phyloP scores from a whole-genome alignment of 2,888 invertebrate genomes.

The Pecten maximus region DNA sequence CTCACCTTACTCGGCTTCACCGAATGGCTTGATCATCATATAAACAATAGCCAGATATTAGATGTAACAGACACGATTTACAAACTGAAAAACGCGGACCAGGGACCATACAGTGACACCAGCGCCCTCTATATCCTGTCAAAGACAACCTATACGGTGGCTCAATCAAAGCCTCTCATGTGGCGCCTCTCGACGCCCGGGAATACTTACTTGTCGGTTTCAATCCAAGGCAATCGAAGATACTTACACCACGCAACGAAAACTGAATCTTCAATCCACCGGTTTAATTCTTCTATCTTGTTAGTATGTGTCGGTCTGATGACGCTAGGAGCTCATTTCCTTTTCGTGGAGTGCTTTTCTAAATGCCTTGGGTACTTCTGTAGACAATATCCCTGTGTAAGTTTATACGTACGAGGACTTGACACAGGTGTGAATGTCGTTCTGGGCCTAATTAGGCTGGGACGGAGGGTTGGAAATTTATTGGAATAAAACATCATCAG shows the following conservation, averaged over 20 bases:
- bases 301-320: background rate
- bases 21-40: background rate
- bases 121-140: background rate
- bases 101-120: background rate
- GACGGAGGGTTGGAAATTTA: background rate
- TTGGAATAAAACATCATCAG: background rate
- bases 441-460: background rate
- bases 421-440: background rate
- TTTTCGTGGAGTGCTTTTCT: too few species aligned
- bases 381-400: background rate
- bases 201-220: background rate
- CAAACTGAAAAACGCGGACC: background rate
- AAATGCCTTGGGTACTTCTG: background rate
- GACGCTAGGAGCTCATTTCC: background rate
- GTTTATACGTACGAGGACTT: background rate
- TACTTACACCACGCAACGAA: background rate
- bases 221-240: background rate
- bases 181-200: background rate
- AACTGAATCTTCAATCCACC: background rate
- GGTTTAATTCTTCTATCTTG: background rate
- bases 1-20: background rate
- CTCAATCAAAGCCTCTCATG: background rate
- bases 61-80: background rate
- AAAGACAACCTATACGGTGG: background rate
- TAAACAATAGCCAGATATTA: background rate